A percentile compares a stretch with the other conserved stretches of the same genome.
These are phyloP conservation scores for Baccha elongata DNA, from an alignment of 2,888 invertebrate genomes.

Conservation along the genomic window DNA sequence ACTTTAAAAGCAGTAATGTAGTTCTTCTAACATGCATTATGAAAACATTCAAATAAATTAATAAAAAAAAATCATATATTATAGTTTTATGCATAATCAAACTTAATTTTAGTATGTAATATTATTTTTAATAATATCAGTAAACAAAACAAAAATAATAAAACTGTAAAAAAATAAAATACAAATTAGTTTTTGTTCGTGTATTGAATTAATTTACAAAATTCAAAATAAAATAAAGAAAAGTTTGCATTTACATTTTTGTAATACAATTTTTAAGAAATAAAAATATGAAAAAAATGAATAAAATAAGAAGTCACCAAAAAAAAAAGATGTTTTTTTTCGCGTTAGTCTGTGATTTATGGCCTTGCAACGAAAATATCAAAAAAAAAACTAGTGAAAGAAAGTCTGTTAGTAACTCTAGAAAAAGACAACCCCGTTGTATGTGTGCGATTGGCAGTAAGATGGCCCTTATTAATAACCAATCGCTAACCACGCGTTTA, in stretches of 20 bases:
- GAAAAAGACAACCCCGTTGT: too few species aligned
- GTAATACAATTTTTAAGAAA: conserved; percentile 47
- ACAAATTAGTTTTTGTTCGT: conserved; percentile 55
- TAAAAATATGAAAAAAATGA: conserved; percentile 24
- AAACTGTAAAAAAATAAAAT: conserved; percentile 46
- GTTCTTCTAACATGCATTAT: conserved; percentile 65
- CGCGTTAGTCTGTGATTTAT: too few species aligned
- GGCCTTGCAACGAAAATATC: too few species aligned
- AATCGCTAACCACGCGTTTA: too few species aligned
- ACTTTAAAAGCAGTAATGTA: conserved; percentile 42
- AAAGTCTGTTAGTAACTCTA: too few species aligned
- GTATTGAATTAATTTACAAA: conserved; percentile 34
- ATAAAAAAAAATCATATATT: conserved; percentile 48
- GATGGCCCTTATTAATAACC: too few species aligned
- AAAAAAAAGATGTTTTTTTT: background rate
- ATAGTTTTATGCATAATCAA: conserved; percentile 68
- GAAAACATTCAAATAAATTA: conserved; percentile 55
- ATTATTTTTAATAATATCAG: conserved; percentile 60
- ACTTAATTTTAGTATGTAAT: conserved; percentile 69
- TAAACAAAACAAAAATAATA: conserved; percentile 36
- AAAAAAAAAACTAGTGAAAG: too few species aligned
- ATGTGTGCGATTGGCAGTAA: too few species aligned
- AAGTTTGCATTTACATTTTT: conserved; percentile 51
- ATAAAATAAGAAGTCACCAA: conserved; percentile 39
- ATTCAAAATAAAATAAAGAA: conserved; percentile 17